These are phyloP conservation scores for Tolmerus cingulatus DNA, from an alignment of 2,888 invertebrate species.

Conservation along the genomic window DNA sequence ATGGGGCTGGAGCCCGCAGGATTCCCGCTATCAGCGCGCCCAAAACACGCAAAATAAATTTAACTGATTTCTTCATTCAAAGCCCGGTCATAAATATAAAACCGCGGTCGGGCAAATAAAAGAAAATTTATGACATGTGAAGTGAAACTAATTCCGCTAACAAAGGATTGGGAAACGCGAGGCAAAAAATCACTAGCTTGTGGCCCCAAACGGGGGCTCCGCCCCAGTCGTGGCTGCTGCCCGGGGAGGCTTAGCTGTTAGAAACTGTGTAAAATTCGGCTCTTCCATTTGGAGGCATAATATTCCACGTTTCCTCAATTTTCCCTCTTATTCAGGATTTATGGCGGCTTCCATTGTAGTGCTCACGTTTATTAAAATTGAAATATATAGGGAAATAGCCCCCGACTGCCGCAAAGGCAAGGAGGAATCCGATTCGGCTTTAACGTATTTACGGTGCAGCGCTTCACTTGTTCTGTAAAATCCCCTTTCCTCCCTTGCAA, in stretches of 20 bases:
- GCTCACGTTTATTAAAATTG: neutral
- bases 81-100: neutral
- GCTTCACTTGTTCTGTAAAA: neutral
- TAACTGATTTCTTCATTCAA: neutral
- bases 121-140: neutral
- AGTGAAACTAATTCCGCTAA: neutral
- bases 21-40: neutral
- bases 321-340: neutral
- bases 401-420: neutral
- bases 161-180: neutral
- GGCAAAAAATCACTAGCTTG: neutral
- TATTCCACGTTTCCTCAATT: neutral
- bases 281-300: neutral
- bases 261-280: neutral
- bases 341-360: neutral
- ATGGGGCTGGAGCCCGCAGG: neutral
- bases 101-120: neutral
- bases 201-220: neutral
- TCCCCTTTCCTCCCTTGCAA: neutral
- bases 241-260: neutral
- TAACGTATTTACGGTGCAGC: neutral
- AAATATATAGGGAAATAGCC: neutral
- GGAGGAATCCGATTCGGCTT: neutral
- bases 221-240: neutral
- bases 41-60: neutral